A percentile compares a stretch with the other conserved stretches of the same genome.
Evolutionary conservation across 92 coral and sea anemone genomes (phyloP).

Genomic region (Palythoa grandis): DNA sequence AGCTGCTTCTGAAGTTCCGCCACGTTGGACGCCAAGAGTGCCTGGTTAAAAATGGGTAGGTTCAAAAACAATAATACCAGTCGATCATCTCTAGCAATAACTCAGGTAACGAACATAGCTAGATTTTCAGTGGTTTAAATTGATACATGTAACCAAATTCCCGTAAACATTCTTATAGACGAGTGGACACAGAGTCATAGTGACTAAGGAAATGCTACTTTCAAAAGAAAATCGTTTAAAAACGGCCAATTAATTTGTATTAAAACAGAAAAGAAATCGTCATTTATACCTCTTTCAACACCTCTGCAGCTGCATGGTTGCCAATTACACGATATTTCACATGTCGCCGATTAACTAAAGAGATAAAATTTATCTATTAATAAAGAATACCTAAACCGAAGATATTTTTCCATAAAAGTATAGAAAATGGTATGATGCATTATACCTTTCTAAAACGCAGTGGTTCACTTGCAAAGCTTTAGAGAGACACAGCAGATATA

Average conservation of each 20-base stretch:
- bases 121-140: neutral
- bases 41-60: conserved; percentile 54
- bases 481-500: too few species aligned
- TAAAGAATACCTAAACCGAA: too few species aligned
- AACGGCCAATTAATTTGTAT: too few species aligned
- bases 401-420: too few species aligned
- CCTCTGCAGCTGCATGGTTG: conserved; percentile 92
- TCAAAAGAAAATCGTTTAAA: too few species aligned
- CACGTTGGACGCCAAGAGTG: conserved; percentile 78
- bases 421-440: too few species aligned
- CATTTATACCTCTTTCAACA: conserved; percentile 81
- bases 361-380: neutral
- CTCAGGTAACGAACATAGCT: neutral
- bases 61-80: too few species aligned
- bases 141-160: neutral
- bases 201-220: too few species aligned
- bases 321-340: conserved; percentile 90
- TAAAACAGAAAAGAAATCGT: neutral
- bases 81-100: neutral
- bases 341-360: conserved; percentile 81
- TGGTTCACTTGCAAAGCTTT: too few species aligned
- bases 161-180: too few species aligned
- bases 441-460: too few species aligned
- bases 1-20: conserved; percentile 74
- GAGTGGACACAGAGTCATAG: too few species aligned